A percentile compares a stretch with the other conserved stretches of the same genome.
Evolutionary conservation across 2,797 vertebrate genomes (phyloP).

Genomic region (Platalea minor): DNA sequence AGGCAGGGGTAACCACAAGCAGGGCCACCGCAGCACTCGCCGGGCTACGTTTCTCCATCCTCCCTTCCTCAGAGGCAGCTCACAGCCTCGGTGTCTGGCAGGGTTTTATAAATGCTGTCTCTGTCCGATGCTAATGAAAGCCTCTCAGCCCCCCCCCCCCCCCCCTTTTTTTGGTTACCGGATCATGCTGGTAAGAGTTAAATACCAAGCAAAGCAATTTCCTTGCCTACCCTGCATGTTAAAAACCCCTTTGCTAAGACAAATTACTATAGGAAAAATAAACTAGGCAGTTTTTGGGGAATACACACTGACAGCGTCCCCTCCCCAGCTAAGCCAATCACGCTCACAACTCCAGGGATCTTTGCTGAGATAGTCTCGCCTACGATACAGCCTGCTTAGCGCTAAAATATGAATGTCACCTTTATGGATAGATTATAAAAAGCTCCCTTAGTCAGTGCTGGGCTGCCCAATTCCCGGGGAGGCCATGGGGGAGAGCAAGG

Average conservation of each 20-base stretch:
- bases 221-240: background rate
- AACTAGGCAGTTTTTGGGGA: background rate
- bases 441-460: background rate
- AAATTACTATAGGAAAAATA: conserved; percentile 16
- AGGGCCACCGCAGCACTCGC: background rate
- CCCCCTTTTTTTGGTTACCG: background rate
- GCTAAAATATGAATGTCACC: conserved; percentile 63
- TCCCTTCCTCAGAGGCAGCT: conserved; percentile 14
- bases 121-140: conserved; percentile 49
- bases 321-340: conserved; percentile 50
- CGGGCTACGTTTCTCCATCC: conserved; percentile 29
- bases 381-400: conserved; percentile 34
- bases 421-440: conserved; percentile 43
- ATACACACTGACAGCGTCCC: background rate
- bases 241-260: background rate
- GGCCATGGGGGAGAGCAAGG: conserved; percentile 1
- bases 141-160: background rate
- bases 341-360: conserved; percentile 20
- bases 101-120: conserved; percentile 67
- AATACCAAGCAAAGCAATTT: background rate
- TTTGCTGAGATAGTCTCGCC: conserved; percentile 43
- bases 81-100: conserved; percentile 50
- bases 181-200: background rate
- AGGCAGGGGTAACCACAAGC: background rate
- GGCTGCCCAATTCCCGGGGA: background rate